phyloP scores from a whole-genome alignment of 2,888 invertebrate species.

The Acrobasis suavella region DNA sequence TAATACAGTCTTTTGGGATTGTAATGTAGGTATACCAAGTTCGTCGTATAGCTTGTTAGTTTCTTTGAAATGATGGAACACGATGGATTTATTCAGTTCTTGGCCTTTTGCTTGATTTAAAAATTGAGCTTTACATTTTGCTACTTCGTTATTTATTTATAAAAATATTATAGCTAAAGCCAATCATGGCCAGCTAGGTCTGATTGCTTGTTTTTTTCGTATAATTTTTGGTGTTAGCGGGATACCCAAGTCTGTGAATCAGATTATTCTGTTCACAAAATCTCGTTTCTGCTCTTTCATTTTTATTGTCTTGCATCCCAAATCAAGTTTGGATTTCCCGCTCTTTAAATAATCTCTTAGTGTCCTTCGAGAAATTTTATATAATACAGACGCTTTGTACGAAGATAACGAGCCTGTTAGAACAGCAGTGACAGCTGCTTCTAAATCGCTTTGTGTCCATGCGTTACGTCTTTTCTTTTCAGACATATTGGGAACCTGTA shows the following conservation, averaged over 20 bases:
- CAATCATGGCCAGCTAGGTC: slow-evolving; percentile 34
- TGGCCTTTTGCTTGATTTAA: slow-evolving; percentile 42
- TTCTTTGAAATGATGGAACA: slow-evolving; percentile 21
- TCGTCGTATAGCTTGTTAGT: slow-evolving; percentile 28
- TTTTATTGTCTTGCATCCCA: not conserved
- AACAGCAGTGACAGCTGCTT: slow-evolving; percentile 15
- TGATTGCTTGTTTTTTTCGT: slow-evolving; percentile 13
- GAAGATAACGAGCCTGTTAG: not conserved
- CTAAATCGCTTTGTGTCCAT: slow-evolving; percentile 11
- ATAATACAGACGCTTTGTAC: not conserved
- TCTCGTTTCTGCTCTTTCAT: slow-evolving; percentile 24
- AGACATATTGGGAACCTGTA: slow-evolving; percentile 12
- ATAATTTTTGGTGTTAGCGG: slow-evolving; percentile 24
- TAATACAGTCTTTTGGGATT: slow-evolving; percentile 33
- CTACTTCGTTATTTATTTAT: slow-evolving; percentile 33
- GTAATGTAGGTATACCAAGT: slow-evolving; percentile 26
- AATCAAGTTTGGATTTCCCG: slow-evolving; percentile 1
- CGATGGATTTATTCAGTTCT: slow-evolving; percentile 24
- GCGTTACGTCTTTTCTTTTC: slow-evolving; percentile 3
- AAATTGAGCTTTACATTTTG: slow-evolving; percentile 36
- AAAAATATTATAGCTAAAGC: slow-evolving; percentile 35
- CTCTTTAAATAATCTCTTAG: not conserved
- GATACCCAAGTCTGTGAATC: slow-evolving; percentile 25
- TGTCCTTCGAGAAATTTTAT: not conserved
- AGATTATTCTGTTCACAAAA: slow-evolving; percentile 25